A percentile compares a stretch with the other conserved stretches of the same genome.
Conservation (phyloP, 2,113 vertebrate species). For the Hystrix brachyura region DNA sequence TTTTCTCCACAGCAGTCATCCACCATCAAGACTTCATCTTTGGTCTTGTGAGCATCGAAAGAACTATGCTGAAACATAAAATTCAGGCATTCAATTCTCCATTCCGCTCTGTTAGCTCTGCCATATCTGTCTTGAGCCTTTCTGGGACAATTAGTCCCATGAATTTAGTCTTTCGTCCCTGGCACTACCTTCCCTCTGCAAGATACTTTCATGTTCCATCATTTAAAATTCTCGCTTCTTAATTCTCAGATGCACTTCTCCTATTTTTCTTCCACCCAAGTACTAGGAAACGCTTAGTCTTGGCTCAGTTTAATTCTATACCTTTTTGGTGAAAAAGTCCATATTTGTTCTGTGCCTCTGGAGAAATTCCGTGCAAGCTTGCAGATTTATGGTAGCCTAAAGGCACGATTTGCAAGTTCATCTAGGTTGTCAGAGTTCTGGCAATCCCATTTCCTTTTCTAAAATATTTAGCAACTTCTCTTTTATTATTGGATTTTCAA, state of each 20-base stretch:
- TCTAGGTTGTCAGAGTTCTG: background rate
- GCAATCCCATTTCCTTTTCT: background rate
- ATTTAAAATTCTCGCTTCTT: background rate
- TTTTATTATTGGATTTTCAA: conserved; percentile 13
- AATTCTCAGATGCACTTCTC: background rate
- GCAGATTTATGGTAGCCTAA: background rate
- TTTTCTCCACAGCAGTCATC: background rate
- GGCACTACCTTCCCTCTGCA: background rate
- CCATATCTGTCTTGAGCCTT: background rate
- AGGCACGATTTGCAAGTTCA: background rate
- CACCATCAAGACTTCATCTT: background rate
- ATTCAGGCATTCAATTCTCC: background rate
- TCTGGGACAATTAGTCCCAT: background rate
- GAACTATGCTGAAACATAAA: background rate
- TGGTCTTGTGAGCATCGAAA: background rate
- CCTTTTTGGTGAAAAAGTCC: background rate
- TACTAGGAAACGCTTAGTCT: background rate
- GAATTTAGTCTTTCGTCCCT: background rate
- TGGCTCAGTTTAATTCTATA: background rate
- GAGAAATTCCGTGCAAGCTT: background rate
- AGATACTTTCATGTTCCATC: background rate
- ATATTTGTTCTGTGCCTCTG: background rate
- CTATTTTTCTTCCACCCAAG: background rate
- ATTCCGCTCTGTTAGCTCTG: background rate
- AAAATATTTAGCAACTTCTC: background rate